Evolutionary conservation across 1,140 invertebrate species (phyloP).

Genomic region (Wiebesia pumilae): DNA sequence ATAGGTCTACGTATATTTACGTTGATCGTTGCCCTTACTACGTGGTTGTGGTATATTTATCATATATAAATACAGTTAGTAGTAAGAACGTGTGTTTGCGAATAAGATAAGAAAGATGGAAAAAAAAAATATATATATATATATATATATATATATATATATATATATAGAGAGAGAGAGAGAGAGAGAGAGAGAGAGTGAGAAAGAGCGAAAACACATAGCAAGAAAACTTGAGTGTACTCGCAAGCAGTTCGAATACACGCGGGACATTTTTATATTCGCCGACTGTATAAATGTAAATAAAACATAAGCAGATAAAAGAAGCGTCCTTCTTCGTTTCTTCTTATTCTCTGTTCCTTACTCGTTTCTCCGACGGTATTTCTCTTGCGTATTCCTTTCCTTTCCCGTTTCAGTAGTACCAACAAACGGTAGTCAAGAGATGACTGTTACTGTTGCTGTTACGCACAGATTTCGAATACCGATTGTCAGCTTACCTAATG

Average conservation of each 20-base stretch:
- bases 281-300: conserved; percentile 51
- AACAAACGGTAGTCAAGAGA: background rate
- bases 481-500: conserved; percentile 53
- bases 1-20: conserved; percentile 11
- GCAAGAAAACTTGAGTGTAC: background rate
- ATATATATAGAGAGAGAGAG: too few relatives aligned
- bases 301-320: conserved; percentile 56
- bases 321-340: conserved; percentile 3
- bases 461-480: conserved; percentile 49
- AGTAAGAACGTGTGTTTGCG: too few relatives aligned
- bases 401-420: background rate
- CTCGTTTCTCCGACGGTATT: conserved; percentile 23
- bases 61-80: conserved; percentile 54
- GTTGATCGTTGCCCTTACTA: background rate
- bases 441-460: background rate
- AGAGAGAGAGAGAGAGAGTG: background rate
- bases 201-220: background rate
- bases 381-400: conserved; percentile 23
- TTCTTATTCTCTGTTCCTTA: conserved; percentile 44
- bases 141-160: too few relatives aligned
- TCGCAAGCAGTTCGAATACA: background rate
- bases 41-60: background rate
- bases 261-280: conserved; percentile 52
- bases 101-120: conserved; percentile 20
- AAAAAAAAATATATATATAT: too few relatives aligned